A percentile compares a stretch with the other conserved stretches of the same genome.
These are phyloP conservation scores for Triops longicaudatus DNA, from an alignment of 1,140 invertebrate genomes.

Conservation along the genomic window DNA sequence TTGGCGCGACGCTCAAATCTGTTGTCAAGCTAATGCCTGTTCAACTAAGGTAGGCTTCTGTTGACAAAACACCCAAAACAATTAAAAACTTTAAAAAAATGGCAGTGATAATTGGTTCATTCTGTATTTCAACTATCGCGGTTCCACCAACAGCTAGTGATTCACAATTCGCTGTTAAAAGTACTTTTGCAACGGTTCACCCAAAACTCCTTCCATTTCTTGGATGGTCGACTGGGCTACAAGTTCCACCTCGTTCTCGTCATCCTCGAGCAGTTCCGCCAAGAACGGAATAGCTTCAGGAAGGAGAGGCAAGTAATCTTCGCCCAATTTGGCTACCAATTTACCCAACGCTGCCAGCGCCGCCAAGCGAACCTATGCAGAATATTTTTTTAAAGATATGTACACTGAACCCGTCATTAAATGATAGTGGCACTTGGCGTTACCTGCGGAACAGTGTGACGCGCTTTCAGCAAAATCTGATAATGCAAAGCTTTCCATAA, in stretches of 20 bases:
- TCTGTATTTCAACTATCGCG: no score
- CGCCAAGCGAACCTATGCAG: constrained; percentile 40
- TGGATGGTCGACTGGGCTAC: constrained; percentile 61
- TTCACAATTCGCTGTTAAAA: constrained; percentile 35
- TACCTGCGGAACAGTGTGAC: constrained; percentile 55
- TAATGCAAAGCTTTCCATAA: constrained; percentile 82
- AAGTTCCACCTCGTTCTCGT: constrained; percentile 65
- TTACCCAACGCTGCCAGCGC: constrained; percentile 56
- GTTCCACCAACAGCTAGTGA: no score
- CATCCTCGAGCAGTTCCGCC: constrained; percentile 73
- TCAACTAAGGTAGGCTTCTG: no score
- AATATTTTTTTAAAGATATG: no score
- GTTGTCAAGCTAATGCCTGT: no score
- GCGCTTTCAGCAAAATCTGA: constrained; percentile 77
- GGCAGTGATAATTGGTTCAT: no score
- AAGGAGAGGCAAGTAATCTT: constrained; percentile 63
- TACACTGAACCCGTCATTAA: no score
- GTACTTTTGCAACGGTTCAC: constrained; percentile 62
- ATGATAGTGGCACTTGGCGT: constrained; percentile 27
- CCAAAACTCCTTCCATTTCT: constrained; percentile 68
- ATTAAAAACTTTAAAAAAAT: no score
- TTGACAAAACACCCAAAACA: no score
- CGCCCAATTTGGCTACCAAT: constrained; percentile 62
- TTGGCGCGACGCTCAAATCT: no score
- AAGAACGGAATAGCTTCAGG: constrained; percentile 77